phyloP scores from a whole-genome alignment of 53 echinoderm and acorn worm genomes.

The Luidia sarsii region DNA sequence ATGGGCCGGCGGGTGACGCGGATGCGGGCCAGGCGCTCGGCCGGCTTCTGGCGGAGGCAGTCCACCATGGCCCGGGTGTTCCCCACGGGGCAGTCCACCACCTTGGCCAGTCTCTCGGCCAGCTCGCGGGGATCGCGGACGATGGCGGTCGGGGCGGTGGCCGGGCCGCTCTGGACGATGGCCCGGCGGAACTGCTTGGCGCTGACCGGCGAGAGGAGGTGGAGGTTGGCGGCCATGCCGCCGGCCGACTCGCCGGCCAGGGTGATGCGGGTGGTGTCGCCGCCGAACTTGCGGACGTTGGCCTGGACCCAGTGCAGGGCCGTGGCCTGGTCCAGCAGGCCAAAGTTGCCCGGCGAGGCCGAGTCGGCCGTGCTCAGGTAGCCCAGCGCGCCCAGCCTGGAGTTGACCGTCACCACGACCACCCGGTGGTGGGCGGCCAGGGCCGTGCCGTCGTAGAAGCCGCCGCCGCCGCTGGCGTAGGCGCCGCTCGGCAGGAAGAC shows the following conservation, averaged over 20 bases:
- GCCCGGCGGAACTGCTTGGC: conserved; percentile 72
- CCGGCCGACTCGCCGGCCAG: conserved; percentile 91
- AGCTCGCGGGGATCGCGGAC: conserved; percentile 63
- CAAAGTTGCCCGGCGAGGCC: conserved; percentile 77
- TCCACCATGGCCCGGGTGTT: conserved; percentile 51
- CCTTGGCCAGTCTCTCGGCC: conserved; percentile 64
- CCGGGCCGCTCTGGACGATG: conserved; percentile 72
- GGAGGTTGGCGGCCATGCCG: conserved; percentile 69
- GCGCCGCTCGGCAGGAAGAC: conserved; percentile 85
- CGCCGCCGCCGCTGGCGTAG: conserved; percentile 66
- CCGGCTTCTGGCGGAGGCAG: conserved; percentile 67
- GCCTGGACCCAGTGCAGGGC: conserved; percentile 76
- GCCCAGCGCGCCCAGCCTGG: conserved; percentile 82
- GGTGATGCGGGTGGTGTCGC: conserved; percentile 68
- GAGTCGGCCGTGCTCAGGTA: conserved; percentile 72
- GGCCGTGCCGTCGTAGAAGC: conserved; percentile 74
- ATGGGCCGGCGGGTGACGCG: conserved; percentile 10
- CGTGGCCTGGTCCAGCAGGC: conserved; percentile 77
- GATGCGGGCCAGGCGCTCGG: conserved; percentile 58
- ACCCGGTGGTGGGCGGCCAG: conserved; percentile 82
- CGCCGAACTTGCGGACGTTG: conserved; percentile 82
- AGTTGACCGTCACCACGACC: conserved; percentile 80
- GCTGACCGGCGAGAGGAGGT: conserved; percentile 63
- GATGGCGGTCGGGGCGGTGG: conserved; percentile 62
- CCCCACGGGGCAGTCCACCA: conserved; percentile 59